Conservation (phyloP, 1,140 invertebrate species). For the Meloidogyne chitwoodi region DNA sequence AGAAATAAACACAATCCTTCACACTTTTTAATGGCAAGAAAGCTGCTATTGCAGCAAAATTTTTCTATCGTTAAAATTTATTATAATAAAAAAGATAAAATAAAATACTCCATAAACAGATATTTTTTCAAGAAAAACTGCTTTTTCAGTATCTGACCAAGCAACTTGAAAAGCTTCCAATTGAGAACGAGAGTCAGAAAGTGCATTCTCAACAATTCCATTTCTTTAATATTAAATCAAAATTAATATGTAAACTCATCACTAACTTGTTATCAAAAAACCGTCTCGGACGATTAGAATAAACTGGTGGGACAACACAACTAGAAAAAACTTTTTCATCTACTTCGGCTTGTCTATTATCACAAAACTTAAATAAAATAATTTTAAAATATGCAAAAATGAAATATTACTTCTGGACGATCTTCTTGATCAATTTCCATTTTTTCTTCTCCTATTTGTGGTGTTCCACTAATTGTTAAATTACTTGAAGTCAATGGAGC, state of each 20-base stretch:
- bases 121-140: constrained; percentile 28
- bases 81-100: background rate
- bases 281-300: constrained; percentile 3
- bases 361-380: background rate
- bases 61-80: constrained; percentile 19
- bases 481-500: background rate
- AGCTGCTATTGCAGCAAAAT: constrained; percentile 39
- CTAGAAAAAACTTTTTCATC: constrained; percentile 17
- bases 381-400: background rate
- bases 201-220: constrained; percentile 31
- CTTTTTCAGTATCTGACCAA: constrained; percentile 30
- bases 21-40: constrained; percentile 30
- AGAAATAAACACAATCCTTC: constrained; percentile 34
- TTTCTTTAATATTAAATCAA: constrained; percentile 3
- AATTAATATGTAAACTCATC: background rate
- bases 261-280: constrained; percentile 27
- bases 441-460: background rate
- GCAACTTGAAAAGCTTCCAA: constrained; percentile 22
- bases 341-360: background rate
- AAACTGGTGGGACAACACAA: constrained; percentile 23
- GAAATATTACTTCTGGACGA: background rate
- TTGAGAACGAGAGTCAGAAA: constrained; percentile 19
- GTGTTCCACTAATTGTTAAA: background rate
- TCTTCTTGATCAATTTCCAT: constrained; percentile 16
- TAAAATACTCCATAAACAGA: constrained; percentile 20